These are phyloP conservation scores for Cataglyphis altisquamis DNA, from an alignment of 2,888 invertebrate species.

Conservation along the genomic window DNA sequence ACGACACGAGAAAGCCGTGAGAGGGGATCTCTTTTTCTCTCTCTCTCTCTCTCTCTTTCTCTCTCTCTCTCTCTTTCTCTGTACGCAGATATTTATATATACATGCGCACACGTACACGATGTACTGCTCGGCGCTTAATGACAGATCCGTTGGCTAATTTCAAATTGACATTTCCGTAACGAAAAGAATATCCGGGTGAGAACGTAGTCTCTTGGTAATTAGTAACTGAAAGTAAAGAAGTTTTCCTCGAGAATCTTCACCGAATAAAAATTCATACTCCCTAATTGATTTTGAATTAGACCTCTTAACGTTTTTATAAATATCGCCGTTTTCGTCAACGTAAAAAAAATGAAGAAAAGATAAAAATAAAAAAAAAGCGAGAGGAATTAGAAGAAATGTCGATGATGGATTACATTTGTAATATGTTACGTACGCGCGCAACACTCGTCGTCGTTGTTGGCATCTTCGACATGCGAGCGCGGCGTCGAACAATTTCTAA, in stretches of 20 bases:
- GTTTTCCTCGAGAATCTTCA: not conserved
- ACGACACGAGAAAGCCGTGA: slow-evolving; percentile 61
- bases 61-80: not conserved
- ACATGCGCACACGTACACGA: slow-evolving; percentile 11
- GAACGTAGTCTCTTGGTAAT: not conserved
- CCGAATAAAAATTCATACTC: not conserved
- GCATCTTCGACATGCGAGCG: slow-evolving; percentile 61
- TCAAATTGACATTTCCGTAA: not conserved
- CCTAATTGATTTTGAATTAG: not conserved
- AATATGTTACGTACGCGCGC: not conserved
- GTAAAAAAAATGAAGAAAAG: too few relatives aligned
- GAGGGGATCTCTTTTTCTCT: not conserved
- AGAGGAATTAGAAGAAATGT: not conserved
- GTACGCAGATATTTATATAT: not conserved
- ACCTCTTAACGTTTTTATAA: not conserved
- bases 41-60: too few relatives aligned
- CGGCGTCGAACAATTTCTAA: slow-evolving; percentile 74
- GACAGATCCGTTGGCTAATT: not conserved
- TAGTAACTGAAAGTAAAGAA: not conserved
- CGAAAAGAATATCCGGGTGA: not conserved
- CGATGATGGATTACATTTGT: not conserved
- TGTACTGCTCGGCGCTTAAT: not conserved
- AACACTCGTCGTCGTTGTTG: not conserved
- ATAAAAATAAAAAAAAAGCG: too few relatives aligned
- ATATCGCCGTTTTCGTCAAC: not conserved